Evolutionary conservation across 2,797 vertebrate species (phyloP).

Genomic region (Anniella stebbinsi): DNA sequence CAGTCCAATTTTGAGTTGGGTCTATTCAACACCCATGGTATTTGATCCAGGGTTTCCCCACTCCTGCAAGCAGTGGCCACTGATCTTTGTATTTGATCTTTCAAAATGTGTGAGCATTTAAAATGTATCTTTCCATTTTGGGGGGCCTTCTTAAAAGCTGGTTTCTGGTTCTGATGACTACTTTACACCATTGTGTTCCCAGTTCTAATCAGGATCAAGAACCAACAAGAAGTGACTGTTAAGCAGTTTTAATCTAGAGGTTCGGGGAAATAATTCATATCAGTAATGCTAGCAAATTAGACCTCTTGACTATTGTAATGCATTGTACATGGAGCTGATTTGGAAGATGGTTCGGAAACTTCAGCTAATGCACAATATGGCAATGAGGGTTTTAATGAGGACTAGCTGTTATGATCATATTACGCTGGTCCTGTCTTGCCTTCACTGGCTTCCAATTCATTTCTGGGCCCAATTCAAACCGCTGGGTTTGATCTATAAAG

Average conservation of each 20-base stretch:
- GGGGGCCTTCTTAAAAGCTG: background rate
- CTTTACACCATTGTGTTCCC: background rate
- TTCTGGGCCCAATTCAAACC: background rate
- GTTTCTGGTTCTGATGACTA: background rate
- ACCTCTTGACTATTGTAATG: background rate
- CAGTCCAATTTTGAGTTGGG: background rate
- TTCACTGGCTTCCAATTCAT: background rate
- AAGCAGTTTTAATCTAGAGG: background rate
- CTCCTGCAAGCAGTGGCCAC: no score
- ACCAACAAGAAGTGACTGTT: background rate
- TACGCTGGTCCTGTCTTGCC: background rate
- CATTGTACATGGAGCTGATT: background rate
- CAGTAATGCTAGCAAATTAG: background rate
- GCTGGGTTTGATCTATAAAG: background rate
- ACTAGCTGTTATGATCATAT: background rate
- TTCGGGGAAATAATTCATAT: background rate
- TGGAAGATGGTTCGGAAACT: background rate
- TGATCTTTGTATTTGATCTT: background rate
- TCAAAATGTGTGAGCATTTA: background rate
- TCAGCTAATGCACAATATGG: background rate
- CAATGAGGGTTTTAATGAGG: background rate
- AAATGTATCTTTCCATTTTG: background rate
- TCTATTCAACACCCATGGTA: background rate
- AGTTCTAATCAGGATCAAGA: background rate
- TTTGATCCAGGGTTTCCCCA: no score